Conservation (phyloP, 2,888 invertebrate species). For the Calliopum simillimum region DNA sequence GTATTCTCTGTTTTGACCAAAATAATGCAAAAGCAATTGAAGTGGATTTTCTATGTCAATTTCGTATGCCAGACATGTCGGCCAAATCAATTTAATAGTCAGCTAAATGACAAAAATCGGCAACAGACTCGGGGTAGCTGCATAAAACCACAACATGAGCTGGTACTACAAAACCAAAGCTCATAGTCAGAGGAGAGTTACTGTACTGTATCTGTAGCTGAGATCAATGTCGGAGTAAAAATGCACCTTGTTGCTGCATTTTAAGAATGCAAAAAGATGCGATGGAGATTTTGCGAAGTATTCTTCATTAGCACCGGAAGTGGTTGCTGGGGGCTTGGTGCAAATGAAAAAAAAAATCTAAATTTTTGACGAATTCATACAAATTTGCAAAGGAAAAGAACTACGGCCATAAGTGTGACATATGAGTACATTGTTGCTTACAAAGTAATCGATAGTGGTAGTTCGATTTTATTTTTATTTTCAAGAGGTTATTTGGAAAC, state of each 20-base stretch:
- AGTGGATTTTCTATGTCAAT: constrained; percentile 24
- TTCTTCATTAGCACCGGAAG: constrained; percentile 26
- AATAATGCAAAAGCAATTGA: neutral
- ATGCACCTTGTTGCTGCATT: too few species aligned
- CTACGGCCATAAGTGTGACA: too few species aligned
- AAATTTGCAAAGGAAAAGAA: too few species aligned
- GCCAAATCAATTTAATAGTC: constrained; percentile 26
- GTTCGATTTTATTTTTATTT: too few species aligned
- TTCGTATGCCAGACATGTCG: constrained; percentile 31
- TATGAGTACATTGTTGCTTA: too few species aligned
- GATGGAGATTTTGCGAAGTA: constrained; percentile 9
- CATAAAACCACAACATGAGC: constrained; percentile 3
- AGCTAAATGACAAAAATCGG: constrained; percentile 16
- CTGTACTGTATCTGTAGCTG: too few species aligned
- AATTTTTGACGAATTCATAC: too few species aligned
- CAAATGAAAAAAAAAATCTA: too few species aligned
- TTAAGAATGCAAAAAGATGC: constrained; percentile 25
- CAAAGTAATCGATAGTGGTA: too few species aligned
- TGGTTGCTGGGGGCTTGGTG: neutral
- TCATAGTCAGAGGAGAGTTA: neutral
- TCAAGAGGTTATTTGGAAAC: too few species aligned
- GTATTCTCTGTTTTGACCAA: neutral
- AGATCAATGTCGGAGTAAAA: too few species aligned
- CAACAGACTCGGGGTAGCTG: neutral
- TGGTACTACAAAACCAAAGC: neutral